phyloP scores from a whole-genome alignment of 2,797 vertebrate species.

The Sebastes wilsoni region DNA sequence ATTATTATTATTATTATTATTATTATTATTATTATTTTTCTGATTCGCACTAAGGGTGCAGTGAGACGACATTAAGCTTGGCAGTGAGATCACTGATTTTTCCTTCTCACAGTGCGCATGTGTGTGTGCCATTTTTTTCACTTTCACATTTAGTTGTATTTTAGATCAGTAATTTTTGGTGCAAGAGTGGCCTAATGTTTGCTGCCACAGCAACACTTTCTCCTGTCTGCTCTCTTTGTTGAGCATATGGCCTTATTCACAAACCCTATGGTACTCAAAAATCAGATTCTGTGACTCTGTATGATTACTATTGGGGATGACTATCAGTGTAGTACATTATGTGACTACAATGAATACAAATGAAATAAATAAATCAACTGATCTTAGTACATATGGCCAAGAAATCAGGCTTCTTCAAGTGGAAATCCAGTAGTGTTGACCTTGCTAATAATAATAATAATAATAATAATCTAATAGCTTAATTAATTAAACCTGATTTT shows the following conservation, averaged over 20 bases:
- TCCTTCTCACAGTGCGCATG: constrained; percentile 15
- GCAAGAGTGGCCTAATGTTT: background rate
- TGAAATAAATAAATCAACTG: background rate
- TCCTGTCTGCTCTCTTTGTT: background rate
- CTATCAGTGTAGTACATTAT: background rate
- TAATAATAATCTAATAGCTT: background rate
- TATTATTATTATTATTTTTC: background rate
- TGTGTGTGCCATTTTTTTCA: background rate
- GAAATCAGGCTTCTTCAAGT: background rate
- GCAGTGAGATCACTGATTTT: constrained; percentile 24
- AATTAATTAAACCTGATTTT: too few relatives aligned
- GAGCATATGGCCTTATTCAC: background rate
- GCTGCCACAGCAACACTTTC: background rate
- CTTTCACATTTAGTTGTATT: background rate
- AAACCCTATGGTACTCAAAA: background rate
- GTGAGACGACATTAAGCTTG: background rate
- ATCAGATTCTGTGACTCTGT: background rate
- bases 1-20: too few relatives aligned
- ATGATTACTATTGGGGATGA: background rate
- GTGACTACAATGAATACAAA: background rate
- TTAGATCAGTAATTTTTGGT: background rate
- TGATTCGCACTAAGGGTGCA: background rate
- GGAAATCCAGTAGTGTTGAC: background rate
- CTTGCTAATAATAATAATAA: background rate
- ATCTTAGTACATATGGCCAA: background rate